A percentile compares a stretch with the other conserved stretches of the same genome.
phyloP scores from a whole-genome alignment of 2,888 invertebrate genomes.

The Acleris holmiana region DNA sequence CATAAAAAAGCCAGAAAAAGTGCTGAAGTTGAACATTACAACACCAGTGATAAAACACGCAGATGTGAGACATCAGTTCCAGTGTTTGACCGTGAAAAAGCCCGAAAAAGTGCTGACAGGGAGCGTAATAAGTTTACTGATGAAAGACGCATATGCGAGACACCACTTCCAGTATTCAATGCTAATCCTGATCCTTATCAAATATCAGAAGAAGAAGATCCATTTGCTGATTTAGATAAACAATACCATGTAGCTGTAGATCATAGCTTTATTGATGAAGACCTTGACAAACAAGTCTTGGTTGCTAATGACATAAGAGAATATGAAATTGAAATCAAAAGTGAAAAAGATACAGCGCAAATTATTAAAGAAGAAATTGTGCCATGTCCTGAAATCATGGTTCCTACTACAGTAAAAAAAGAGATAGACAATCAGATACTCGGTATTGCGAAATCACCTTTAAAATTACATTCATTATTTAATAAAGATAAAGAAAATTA shows the following conservation, averaged over 20 bases:
- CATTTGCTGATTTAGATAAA: slow-evolving; percentile 75
- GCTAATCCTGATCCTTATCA: slow-evolving; percentile 57
- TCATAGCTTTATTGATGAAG: slow-evolving; percentile 67
- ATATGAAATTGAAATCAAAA: slow-evolving; percentile 37
- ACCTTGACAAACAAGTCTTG: slow-evolving; percentile 40
- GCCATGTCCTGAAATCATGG: slow-evolving; percentile 32
- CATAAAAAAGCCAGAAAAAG: slow-evolving; percentile 38
- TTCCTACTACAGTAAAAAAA: slow-evolving; percentile 43
- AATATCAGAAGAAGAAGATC: slow-evolving; percentile 71
- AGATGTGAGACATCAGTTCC: slow-evolving; percentile 44
- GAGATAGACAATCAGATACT: slow-evolving; percentile 53
- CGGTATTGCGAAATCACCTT: slow-evolving; percentile 50
- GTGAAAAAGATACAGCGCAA: slow-evolving; percentile 41
- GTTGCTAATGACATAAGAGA: slow-evolving; percentile 24
- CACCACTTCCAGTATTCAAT: slow-evolving; percentile 61
- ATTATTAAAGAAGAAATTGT: slow-evolving; percentile 35
- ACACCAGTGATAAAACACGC: no score
- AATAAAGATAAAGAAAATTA: slow-evolving; percentile 38
- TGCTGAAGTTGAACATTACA: slow-evolving; percentile 28
- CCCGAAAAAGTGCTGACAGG: no score
- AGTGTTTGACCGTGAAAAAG: slow-evolving; percentile 47
- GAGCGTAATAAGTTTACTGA: no score
- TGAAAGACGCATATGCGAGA: slow-evolving; percentile 1
- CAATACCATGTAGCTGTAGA: slow-evolving; percentile 81
- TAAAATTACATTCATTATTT: slow-evolving; percentile 43